Evolutionary conservation across 2,888 invertebrate species (phyloP).

Genomic region (Pollenia angustigena): DNA sequence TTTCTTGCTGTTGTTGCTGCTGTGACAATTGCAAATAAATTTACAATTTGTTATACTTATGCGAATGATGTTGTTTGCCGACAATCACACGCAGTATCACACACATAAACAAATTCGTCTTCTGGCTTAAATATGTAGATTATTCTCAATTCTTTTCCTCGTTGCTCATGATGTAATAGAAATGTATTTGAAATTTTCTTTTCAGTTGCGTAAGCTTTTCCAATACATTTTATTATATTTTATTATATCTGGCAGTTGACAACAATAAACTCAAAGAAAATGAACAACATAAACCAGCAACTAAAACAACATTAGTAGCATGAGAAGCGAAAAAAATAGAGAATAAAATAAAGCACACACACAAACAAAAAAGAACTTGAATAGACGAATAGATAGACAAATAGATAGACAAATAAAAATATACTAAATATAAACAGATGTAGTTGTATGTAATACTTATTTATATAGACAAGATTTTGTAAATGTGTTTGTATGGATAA

Average conservation of each 20-base stretch:
- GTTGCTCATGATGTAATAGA: slow-evolving; percentile 70
- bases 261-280: slow-evolving; percentile 73
- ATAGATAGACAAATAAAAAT: slow-evolving; percentile 19
- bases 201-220: slow-evolving; percentile 76
- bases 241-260: slow-evolving; percentile 75
- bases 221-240: slow-evolving; percentile 77
- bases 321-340: slow-evolving; percentile 15
- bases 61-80: slow-evolving; percentile 51
- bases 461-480: slow-evolving; percentile 17
- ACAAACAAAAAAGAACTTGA: neutral
- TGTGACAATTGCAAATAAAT: slow-evolving; percentile 71
- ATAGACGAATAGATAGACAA: slow-evolving; percentile 10
- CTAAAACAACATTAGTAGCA: slow-evolving; percentile 19
- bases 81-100: neutral
- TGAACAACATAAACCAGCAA: slow-evolving; percentile 57
- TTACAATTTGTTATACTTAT: slow-evolving; percentile 67
- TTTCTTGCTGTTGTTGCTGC: slow-evolving; percentile 10
- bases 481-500: neutral
- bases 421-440: slow-evolving; percentile 41
- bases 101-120: neutral
- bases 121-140: slow-evolving; percentile 26
- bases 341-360: neutral
- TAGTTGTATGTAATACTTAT: neutral
- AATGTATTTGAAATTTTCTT: slow-evolving; percentile 59
- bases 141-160: slow-evolving; percentile 41